phyloP scores from a whole-genome alignment of 2,888 invertebrate genomes.

The Epinotia brunnichana region DNA sequence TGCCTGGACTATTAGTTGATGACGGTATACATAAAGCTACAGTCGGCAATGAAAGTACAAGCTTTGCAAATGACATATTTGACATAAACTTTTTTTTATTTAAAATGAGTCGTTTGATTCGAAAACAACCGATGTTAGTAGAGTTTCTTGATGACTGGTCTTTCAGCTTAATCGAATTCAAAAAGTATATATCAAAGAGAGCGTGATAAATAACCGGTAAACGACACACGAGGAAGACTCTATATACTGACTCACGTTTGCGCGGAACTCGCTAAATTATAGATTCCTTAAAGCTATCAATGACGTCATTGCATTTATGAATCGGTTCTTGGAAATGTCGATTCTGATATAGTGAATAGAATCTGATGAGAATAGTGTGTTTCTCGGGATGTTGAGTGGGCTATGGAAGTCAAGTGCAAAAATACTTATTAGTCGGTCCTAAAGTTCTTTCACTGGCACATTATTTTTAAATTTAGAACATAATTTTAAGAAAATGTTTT shows the following conservation, averaged over 20 bases:
- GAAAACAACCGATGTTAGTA: neutral
- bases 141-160: neutral
- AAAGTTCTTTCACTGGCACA: no score
- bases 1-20: no score
- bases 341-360: slow-evolving; percentile 3
- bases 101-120: neutral
- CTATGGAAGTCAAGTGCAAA: no score
- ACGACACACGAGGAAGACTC: slow-evolving; percentile 21
- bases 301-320: slow-evolving; percentile 30
- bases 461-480: no score
- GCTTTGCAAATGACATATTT: no score
- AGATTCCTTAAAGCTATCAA: neutral
- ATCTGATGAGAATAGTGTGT: neutral
- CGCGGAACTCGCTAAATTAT: slow-evolving; percentile 16
- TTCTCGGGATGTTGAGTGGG: neutral
- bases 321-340: slow-evolving; percentile 33
- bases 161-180: neutral
- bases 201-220: slow-evolving; percentile 8
- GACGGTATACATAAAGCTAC: no score
- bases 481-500: no score
- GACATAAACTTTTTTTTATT: no score
- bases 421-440: no score
- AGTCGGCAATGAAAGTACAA: no score
- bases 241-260: slow-evolving; percentile 24
- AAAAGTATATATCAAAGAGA: neutral